phyloP scores from a whole-genome alignment of 2,888 invertebrate species.

The Eupithecia abbreviata region DNA sequence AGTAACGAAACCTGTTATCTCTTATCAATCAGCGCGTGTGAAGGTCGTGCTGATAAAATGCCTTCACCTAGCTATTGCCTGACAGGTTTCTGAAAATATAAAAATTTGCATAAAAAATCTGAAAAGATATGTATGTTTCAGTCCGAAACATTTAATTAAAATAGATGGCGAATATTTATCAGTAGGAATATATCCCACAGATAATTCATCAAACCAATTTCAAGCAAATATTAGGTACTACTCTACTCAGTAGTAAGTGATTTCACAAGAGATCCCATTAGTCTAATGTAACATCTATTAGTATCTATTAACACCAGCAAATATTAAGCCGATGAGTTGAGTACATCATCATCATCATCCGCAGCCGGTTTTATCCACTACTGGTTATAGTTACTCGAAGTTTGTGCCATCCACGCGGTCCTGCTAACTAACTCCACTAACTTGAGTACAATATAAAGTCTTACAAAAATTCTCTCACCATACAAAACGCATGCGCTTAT shows the following conservation, averaged over 20 bases:
- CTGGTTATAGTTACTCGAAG: no score
- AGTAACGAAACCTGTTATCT: slow-evolving; percentile 68
- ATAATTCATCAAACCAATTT: background rate
- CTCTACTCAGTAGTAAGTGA: background rate
- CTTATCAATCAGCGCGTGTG: slow-evolving; percentile 81
- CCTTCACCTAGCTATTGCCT: slow-evolving; percentile 46
- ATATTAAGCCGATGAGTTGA: background rate
- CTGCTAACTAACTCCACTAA: no score
- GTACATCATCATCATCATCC: no score
- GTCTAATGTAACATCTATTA: background rate
- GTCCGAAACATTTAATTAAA: background rate
- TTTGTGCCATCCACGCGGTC: no score
- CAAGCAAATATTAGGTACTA: background rate
- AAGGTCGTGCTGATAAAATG: slow-evolving; percentile 76
- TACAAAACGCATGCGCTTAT: background rate
- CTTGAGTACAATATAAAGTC: background rate
- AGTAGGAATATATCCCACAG: background rate
- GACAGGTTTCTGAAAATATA: slow-evolving; percentile 16
- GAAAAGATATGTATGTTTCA: background rate
- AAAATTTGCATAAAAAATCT: background rate
- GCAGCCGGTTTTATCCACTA: no score
- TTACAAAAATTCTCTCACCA: background rate
- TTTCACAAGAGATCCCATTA: background rate
- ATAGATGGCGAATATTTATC: background rate
- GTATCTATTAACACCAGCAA: slow-evolving; percentile 2